Evolutionary conservation across 1,140 invertebrate species (phyloP).

Genomic region (Laodelphax striatellus): DNA sequence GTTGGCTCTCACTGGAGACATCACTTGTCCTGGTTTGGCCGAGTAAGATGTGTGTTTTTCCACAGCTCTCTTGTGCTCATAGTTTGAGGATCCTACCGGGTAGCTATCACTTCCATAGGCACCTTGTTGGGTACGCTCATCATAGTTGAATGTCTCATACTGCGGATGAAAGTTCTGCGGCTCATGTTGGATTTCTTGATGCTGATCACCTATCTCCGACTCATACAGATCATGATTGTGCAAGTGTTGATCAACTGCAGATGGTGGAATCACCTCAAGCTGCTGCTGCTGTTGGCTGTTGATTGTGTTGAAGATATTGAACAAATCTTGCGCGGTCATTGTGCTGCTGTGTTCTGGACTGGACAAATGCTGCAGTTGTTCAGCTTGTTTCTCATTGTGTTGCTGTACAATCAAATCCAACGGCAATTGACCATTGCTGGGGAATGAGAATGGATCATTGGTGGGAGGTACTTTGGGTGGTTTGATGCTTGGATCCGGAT

Average conservation of each 20-base stretch:
- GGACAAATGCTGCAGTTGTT: background rate
- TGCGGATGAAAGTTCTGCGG: slow-evolving; percentile 32
- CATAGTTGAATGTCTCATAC: slow-evolving; percentile 40
- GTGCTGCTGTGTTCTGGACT: slow-evolving; percentile 20
- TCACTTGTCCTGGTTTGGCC: background rate
- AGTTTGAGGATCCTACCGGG: slow-evolving; percentile 9
- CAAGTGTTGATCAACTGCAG: background rate
- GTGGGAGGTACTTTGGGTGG: slow-evolving; percentile 31
- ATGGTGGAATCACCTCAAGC: background rate
- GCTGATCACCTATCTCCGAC: slow-evolving; percentile 24
- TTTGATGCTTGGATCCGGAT: slow-evolving; percentile 34
- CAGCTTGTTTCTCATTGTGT: slow-evolving; percentile 11
- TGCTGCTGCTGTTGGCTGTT: slow-evolving; percentile 3
- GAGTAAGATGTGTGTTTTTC: background rate
- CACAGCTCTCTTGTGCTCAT: slow-evolving; percentile 7
- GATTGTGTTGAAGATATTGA: slow-evolving; percentile 9
- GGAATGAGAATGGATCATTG: slow-evolving; percentile 31
- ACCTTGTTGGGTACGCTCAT: slow-evolving; percentile 31
- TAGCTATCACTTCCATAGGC: slow-evolving; percentile 20
- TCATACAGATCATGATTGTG: slow-evolving; percentile 2
- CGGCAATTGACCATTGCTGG: slow-evolving; percentile 33
- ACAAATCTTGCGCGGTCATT: slow-evolving; percentile 40
- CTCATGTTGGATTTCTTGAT: slow-evolving; percentile 13
- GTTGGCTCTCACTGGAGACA: background rate
- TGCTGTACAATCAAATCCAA: slow-evolving; percentile 24